Evolutionary conservation across 2,113 vertebrate species (phyloP).

Genomic region (Onychostoma macrolepis): DNA sequence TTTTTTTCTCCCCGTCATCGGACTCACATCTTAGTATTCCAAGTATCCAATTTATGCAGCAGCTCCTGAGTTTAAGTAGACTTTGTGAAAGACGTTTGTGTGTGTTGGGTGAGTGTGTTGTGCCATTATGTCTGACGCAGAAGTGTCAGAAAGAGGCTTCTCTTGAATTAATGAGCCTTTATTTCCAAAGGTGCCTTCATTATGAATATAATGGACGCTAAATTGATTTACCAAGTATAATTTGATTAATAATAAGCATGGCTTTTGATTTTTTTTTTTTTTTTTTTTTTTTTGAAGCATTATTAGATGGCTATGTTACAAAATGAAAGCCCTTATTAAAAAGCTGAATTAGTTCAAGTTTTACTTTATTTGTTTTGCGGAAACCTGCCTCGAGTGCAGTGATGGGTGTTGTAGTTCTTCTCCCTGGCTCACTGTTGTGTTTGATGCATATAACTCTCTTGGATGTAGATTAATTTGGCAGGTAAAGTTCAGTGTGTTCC

Average conservation of each 20-base stretch:
- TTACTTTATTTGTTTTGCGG: background rate
- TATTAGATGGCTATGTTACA: constrained; percentile 4
- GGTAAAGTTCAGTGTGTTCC: constrained; percentile 6
- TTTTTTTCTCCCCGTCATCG: background rate
- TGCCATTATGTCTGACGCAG: background rate
- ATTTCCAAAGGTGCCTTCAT: constrained; percentile 66
- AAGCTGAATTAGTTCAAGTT: background rate
- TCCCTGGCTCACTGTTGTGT: background rate
- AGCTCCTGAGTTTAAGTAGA: background rate
- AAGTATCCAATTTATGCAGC: constrained; percentile 2
- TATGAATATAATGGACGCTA: constrained; percentile 66
- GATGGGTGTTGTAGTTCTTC: constrained; percentile 23
- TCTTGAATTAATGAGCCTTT: constrained; percentile 67
- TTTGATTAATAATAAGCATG: constrained; percentile 65
- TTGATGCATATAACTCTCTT: background rate
- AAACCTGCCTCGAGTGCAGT: background rate
- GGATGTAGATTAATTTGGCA: constrained; percentile 24
- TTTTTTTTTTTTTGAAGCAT: background rate
- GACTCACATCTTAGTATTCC: background rate
- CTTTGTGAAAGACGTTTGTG: constrained; percentile 5
- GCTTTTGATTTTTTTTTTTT: constrained; percentile 63
- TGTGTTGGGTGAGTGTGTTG: background rate
- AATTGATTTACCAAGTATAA: constrained; percentile 71
- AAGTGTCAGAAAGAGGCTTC: constrained; percentile 35
- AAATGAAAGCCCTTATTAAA: constrained; percentile 18